Evolutionary conservation across 1,140 invertebrate genomes (phyloP), one percentile per base, ranked within the genome.

Genomic region (Formica exsecta): DNA sequence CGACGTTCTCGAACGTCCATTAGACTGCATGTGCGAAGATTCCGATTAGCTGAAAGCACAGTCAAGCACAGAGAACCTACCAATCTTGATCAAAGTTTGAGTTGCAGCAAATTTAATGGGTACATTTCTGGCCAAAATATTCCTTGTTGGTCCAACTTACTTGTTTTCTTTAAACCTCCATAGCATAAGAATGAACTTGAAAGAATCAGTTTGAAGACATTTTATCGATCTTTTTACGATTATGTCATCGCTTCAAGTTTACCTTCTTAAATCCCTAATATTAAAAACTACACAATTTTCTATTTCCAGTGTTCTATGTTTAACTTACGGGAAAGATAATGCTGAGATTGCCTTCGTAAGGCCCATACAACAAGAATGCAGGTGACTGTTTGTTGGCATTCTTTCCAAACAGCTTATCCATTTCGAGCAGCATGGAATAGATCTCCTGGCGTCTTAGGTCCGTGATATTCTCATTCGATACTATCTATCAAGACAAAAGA

Each of bases 361-460:
- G 91, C 0, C 96, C 97, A 87, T 96, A 98, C 88, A 98, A 94
- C 0, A 96, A 96, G 76, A 97, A 97, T 19, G 97, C 95, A 9
- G 95, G 95, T 0, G 95, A 96, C 32, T 96, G 95, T 70, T 95
- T 95, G 19, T 96, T 96, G 68, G 95, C 96, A 57, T 95, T 95
- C 89, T 96, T 95, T 71, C 97, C 97, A 92, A 97, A 98, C 13
- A 97, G 91, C 89, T 96, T 95, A 91, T 97, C 97, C 85, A 97
- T 94, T 86, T 96, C 95, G 3, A 96, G 93, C 38, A 98, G 95
- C 2, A 97, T 96, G 68, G 97, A 96, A 51, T 96, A 95, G 2
- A 97, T 96, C 89, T 97, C 97, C 90, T 97, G 96, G 51, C 93
- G 93, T 68, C 96, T 95, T 87, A 96, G 91, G 25, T 94, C 70